Base-by-base conservation (phyloP, 2,113 vertebrate species). In the Mugil cephalus region DNA sequence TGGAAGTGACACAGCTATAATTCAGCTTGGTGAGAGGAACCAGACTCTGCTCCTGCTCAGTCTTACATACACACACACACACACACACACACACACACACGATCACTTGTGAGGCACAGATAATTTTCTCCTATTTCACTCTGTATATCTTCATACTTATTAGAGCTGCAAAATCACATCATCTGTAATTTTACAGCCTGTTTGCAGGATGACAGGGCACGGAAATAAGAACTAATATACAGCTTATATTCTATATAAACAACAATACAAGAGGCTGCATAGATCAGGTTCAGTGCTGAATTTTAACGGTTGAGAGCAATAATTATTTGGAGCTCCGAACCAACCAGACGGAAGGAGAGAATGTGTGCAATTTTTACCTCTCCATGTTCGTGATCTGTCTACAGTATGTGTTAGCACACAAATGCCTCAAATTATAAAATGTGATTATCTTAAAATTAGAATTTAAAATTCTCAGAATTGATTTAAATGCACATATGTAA, bases 1-100 rank as follows among this genome's bases (percentile, higher is more conserved):
- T 87, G 74, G 67, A 92, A 88, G 85, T 92, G 92, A 89, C 87
- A 90, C 58, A 74, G 74, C 79, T 83, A 87, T 92, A 91, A 91
- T 93, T 91, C 89, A 89, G 81, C 70, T 60, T 50, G 61, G 80
- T 65, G 72, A 83, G 58, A 53, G 58, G 59, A 56, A 69, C 14
- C 62, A 84, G 85, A 50, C 70, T 70, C 43, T 51, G 39, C 63
- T 59, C 55, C 10, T 15, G 17, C n/a, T 30, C 66, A 13, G 7
- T 7, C 43, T 30, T 30, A 36, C 43, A 48, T 61, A 65, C 61
- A 65, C 47, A 17, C 36, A 38, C 56, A 59, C 77, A 10, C 18
- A 59, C 17, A 43, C 62, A 70, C 7, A 14, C 46, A 46, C 54
- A 66, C 60, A 70, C 13, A 51, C 70, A 66, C 59, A 74, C 61